phyloP scores from a whole-genome alignment of 1,140 invertebrate species.

The Cotesia vestalis region DNA sequence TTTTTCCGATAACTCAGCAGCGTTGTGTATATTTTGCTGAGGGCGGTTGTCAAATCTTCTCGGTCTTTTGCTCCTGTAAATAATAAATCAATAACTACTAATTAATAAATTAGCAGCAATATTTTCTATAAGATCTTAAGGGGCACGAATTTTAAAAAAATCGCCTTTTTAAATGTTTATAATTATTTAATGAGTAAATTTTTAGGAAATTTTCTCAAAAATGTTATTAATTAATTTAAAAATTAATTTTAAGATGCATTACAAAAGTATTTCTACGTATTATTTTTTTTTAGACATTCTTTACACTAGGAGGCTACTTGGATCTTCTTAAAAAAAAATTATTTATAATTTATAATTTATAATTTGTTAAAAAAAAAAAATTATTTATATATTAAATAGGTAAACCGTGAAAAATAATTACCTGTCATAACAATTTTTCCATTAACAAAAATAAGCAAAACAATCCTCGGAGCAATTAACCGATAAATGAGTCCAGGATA shows the following conservation, averaged over 20 bases:
- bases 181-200: no score
- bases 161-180: no score
- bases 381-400: constrained; percentile 10
- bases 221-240: no score
- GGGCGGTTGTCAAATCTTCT: constrained; percentile 91
- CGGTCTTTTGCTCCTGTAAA: constrained; percentile 90
- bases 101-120: constrained; percentile 6
- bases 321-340: constrained; percentile 7
- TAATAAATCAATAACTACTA: constrained; percentile 41
- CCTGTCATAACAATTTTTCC: constrained; percentile 97
- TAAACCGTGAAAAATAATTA: constrained; percentile 50
- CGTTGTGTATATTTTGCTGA: constrained; percentile 97
- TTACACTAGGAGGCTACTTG: no score
- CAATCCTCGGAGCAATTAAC: constrained; percentile 95
- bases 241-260: no score
- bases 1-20: constrained; percentile 93
- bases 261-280: no score
- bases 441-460: constrained; percentile 96
- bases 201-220: no score
- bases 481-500: constrained; percentile 98
- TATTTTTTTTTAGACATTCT: no score
- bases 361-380: constrained; percentile 18
- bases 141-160: no score
- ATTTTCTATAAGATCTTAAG: not conserved
- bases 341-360: no score